phyloP scores from a whole-genome alignment of 2,113 vertebrate genomes.

The Lutjanus erythropterus region DNA sequence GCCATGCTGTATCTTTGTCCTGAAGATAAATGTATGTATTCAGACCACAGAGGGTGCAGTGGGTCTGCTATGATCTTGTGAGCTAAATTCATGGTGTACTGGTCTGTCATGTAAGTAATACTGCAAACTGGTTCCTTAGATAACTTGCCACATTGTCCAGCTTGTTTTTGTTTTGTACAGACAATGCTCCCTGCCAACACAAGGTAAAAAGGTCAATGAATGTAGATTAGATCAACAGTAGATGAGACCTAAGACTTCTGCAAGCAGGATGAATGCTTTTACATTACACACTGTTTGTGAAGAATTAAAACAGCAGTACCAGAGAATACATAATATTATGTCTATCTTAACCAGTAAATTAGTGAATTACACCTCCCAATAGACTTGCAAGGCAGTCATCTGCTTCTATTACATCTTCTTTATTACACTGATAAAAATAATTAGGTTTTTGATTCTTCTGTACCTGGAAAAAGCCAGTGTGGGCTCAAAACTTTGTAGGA shows the following conservation, averaged over 20 bases:
- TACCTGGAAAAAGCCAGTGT: neutral
- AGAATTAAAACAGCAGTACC: neutral
- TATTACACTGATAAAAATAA: neutral
- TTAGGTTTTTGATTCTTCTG: neutral
- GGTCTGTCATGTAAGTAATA: too few species aligned
- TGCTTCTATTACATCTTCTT: neutral
- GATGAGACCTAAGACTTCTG: neutral
- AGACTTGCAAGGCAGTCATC: neutral
- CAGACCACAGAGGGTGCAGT: too few species aligned
- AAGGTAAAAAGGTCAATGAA: too few species aligned
- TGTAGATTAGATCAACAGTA: too few species aligned
- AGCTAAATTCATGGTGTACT: too few species aligned
- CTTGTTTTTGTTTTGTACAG: too few species aligned
- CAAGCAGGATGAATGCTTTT: neutral
- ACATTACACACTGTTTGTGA: neutral
- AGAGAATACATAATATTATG: neutral
- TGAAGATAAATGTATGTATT: too few species aligned
- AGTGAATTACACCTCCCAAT: neutral
- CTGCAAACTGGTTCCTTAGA: too few species aligned
- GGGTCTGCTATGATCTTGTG: too few species aligned
- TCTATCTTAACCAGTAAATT: neutral
- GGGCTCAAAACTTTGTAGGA: neutral
- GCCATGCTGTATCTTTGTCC: too few species aligned
- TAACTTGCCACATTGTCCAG: too few species aligned
- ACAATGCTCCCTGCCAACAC: too few species aligned